phyloP scores from a whole-genome alignment of 2,797 vertebrate genomes.

The Periophthalmus magnuspinnatus region DNA sequence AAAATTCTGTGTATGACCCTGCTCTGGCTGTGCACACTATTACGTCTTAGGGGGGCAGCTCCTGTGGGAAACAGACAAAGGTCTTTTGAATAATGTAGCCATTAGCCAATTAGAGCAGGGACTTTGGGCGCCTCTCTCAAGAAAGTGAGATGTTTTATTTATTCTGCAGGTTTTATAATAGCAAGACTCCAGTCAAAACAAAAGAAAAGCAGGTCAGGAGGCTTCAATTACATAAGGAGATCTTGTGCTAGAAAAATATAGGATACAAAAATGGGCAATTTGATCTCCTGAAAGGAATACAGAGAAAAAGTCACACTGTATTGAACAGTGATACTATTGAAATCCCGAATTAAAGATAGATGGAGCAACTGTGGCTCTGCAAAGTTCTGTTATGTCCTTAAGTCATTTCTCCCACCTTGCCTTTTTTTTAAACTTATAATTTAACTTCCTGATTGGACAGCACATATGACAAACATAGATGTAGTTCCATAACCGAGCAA shows the following conservation, averaged over 20 bases:
- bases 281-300: neutral
- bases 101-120: conserved; percentile 30
- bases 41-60: conserved; percentile 18
- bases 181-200: neutral
- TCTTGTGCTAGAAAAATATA: neutral
- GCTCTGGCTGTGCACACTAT: conserved; percentile 1
- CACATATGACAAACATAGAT: too few relatives aligned
- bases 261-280: neutral
- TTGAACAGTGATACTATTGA: neutral
- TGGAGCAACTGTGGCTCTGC: too few relatives aligned
- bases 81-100: conserved; percentile 56
- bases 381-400: too few relatives aligned
- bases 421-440: too few relatives aligned
- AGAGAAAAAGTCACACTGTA: neutral
- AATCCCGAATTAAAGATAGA: neutral
- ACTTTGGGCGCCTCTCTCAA: neutral
- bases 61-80: conserved; percentile 18
- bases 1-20: neutral
- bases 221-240: neutral
- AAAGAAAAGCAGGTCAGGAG: neutral
- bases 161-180: conserved; percentile 2
- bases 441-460: too few relatives aligned
- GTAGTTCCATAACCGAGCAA: too few relatives aligned
- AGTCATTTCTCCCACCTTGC: too few relatives aligned
- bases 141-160: conserved; percentile 17